phyloP scores from a whole-genome alignment of 1,140 invertebrate species.

The Drosophila erecta region DNA sequence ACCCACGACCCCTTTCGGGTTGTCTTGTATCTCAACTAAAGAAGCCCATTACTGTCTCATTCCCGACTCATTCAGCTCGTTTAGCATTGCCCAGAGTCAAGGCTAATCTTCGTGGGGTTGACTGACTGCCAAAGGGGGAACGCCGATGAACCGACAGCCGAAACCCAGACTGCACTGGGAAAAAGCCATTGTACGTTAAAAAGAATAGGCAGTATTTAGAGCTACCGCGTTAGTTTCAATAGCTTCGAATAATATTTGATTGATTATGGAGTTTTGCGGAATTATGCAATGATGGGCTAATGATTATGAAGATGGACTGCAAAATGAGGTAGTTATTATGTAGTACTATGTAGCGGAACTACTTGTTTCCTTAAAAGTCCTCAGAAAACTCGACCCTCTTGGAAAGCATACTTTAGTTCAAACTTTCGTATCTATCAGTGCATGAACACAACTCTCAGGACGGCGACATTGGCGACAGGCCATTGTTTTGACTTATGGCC shows the following conservation, averaged over 20 bases:
- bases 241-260: no score
- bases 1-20: slow-evolving; percentile 46
- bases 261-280: no score
- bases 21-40: slow-evolving; percentile 59
- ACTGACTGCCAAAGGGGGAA: slow-evolving; percentile 58
- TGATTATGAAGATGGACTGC: no score
- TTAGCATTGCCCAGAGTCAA: slow-evolving; percentile 67
- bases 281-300: no score
- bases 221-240: no score
- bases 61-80: slow-evolving; percentile 74
- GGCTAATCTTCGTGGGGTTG: slow-evolving; percentile 68
- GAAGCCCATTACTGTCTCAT: slow-evolving; percentile 79
- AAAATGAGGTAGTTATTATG: no score
- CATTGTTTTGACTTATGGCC: slow-evolving; percentile 82
- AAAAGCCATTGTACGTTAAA: neutral
- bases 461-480: slow-evolving; percentile 77
- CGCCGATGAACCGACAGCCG: slow-evolving; percentile 35
- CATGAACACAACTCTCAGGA: slow-evolving; percentile 26
- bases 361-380: neutral
- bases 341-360: neutral
- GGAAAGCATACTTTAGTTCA: no score
- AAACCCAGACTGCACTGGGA: slow-evolving; percentile 12
- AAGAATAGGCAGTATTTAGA: neutral
- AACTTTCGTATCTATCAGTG: neutral
- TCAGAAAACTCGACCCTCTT: no score